A percentile compares a stretch with the other conserved stretches of the same genome.
Evolutionary conservation across 2,888 invertebrate species (phyloP).

Genomic region (Anorthoa munda): DNA sequence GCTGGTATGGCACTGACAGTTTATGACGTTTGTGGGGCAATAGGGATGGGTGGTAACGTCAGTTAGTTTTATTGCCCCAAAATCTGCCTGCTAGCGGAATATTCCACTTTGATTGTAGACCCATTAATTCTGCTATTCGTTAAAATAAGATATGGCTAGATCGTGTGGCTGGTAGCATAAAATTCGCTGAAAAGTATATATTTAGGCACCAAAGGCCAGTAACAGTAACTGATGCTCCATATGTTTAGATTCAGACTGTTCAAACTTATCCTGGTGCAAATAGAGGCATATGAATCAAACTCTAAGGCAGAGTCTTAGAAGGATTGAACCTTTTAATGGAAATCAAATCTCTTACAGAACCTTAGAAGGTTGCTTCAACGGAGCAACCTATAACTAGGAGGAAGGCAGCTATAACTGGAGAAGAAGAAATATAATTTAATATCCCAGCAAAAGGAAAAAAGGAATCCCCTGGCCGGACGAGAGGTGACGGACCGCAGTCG

Average conservation of each 20-base stretch:
- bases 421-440: not conserved
- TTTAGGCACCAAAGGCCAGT: no score
- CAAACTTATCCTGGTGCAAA: not conserved
- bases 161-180: no score
- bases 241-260: not conserved
- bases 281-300: not conserved
- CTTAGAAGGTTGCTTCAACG: not conserved
- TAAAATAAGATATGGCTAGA: no score
- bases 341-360: not conserved
- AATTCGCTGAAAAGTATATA: not conserved
- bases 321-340: not conserved
- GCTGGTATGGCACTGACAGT: conserved; percentile 25
- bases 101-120: not conserved
- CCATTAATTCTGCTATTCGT: no score
- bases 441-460: not conserved
- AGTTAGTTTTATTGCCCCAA: not conserved
- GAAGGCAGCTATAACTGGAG: not conserved
- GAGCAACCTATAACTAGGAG: no score
- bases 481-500: not conserved
- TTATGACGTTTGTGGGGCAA: conserved; percentile 32
- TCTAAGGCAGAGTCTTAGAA: not conserved
- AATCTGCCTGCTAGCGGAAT: not conserved
- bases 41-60: conserved; percentile 44
- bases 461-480: not conserved
- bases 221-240: not conserved